These are phyloP conservation scores for Chunga burmeisteri DNA, from an alignment of 2,113 vertebrate genomes.

Conservation along the genomic window DNA sequence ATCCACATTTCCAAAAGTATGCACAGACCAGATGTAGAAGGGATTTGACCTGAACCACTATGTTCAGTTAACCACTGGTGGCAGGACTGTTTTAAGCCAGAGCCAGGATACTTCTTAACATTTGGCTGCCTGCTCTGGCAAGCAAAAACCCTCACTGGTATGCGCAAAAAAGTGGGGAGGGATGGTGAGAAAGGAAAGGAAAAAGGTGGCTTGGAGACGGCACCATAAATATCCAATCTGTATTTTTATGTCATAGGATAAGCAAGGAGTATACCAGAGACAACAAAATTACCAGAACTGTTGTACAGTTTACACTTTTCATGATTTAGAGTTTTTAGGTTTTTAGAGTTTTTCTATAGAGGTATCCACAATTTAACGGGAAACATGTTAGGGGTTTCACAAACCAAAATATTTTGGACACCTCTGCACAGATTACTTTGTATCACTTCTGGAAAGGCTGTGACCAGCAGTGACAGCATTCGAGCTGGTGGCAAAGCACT, in stretches of 20 bases:
- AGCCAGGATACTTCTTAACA: neutral
- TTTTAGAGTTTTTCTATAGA: neutral
- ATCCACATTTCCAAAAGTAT: neutral
- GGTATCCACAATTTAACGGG: neutral
- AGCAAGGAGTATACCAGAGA: neutral
- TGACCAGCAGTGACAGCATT: neutral
- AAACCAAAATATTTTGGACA: neutral
- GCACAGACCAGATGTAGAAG: neutral
- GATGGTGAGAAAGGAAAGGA: neutral
- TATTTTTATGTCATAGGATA: neutral
- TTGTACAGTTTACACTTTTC: neutral
- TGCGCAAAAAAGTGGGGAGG: neutral
- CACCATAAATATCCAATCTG: neutral
- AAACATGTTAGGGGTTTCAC: neutral
- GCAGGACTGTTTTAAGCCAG: neutral
- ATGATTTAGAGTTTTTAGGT: neutral
- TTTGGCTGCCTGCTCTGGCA: neutral
- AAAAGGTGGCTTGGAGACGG: neutral
- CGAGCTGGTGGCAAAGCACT: neutral
- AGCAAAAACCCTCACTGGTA: neutral
- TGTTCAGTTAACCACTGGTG: accelerated
- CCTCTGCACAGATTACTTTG: neutral
- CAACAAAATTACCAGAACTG: neutral
- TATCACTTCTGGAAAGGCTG: neutral
- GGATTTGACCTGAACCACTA: neutral